These are phyloP conservation scores for Zaprionus taronus DNA, from an alignment of 1,140 invertebrate genomes.

Conservation along the genomic window DNA sequence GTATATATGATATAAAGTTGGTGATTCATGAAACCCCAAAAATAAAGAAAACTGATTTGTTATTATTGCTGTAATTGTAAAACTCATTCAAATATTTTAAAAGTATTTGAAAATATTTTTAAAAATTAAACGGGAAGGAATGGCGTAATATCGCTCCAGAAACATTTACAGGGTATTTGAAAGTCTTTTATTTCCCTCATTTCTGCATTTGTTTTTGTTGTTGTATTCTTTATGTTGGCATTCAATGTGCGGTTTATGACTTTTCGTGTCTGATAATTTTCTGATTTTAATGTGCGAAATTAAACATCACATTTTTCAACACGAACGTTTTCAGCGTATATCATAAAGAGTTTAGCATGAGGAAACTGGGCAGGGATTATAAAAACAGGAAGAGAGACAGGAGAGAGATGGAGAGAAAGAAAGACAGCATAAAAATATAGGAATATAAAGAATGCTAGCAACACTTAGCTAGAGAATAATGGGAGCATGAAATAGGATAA, in stretches of 20 bases:
- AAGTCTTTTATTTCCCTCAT: not conserved
- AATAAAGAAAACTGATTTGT: too few species aligned
- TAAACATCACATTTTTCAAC: slow-evolving; percentile 85
- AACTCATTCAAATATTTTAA: too few species aligned
- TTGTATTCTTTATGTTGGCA: slow-evolving; percentile 44
- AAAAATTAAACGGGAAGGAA: not conserved
- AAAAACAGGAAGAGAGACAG: not conserved
- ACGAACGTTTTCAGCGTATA: slow-evolving; percentile 71
- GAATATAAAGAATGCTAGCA: not conserved
- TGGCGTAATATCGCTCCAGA: fast-evolving
- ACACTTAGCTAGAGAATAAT: too few species aligned
- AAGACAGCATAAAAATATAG: not conserved
- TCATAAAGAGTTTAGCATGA: slow-evolving; percentile 51
- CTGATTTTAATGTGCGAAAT: slow-evolving; percentile 84
- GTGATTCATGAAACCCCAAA: too few species aligned
- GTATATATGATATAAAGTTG: not conserved
- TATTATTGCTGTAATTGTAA: too few species aligned
- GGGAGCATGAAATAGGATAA: too few species aligned
- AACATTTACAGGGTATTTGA: not conserved
- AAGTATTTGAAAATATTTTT: too few species aligned
- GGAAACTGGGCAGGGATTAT: not conserved
- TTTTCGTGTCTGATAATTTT: slow-evolving; percentile 84
- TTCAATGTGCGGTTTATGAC: slow-evolving; percentile 80
- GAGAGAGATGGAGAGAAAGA: not conserved
- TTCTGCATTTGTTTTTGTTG: slow-evolving; percentile 17